Evolutionary conservation across 2,888 invertebrate genomes (phyloP).

Genomic region (Microplitis manilae): DNA sequence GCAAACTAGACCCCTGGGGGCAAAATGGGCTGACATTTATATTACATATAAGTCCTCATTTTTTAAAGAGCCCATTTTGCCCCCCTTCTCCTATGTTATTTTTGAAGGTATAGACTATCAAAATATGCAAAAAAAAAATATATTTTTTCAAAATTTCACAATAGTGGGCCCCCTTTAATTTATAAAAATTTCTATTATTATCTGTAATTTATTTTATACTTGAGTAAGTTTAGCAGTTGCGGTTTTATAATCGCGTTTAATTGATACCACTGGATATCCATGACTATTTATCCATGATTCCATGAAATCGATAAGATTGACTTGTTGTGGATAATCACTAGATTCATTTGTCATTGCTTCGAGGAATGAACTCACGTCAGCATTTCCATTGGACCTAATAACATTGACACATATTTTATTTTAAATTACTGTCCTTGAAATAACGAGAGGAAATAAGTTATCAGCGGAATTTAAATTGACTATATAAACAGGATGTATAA

Average conservation of each 20-base stretch:
- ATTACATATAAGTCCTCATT: too few relatives aligned
- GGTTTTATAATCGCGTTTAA: constrained; percentile 59
- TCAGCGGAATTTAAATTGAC: constrained; percentile 3
- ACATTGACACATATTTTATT: constrained; percentile 12
- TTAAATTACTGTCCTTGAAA: neutral
- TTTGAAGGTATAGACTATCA: too few relatives aligned
- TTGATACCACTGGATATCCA: constrained; percentile 65
- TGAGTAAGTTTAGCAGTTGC: constrained; percentile 57
- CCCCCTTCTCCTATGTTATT: too few relatives aligned
- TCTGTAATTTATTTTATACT: constrained; percentile 49
- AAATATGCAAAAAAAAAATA: too few relatives aligned
- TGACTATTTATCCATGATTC: constrained; percentile 59
- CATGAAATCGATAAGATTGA: constrained; percentile 56
- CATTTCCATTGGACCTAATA: constrained; percentile 56
- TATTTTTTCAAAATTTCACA: too few relatives aligned
- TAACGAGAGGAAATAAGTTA: constrained; percentile 4
- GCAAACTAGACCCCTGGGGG: too few relatives aligned
- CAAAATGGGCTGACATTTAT: too few relatives aligned
- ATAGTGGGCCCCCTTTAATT: too few relatives aligned
- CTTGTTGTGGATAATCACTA: constrained; percentile 48
- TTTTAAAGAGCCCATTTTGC: too few relatives aligned
- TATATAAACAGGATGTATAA: constrained; percentile 12
- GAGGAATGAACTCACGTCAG: constrained; percentile 57
- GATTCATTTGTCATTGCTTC: constrained; percentile 54
- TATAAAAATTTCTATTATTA: too few relatives aligned